phyloP scores from a whole-genome alignment of 2,113 vertebrate species.

The Ceyx margarethae region DNA sequence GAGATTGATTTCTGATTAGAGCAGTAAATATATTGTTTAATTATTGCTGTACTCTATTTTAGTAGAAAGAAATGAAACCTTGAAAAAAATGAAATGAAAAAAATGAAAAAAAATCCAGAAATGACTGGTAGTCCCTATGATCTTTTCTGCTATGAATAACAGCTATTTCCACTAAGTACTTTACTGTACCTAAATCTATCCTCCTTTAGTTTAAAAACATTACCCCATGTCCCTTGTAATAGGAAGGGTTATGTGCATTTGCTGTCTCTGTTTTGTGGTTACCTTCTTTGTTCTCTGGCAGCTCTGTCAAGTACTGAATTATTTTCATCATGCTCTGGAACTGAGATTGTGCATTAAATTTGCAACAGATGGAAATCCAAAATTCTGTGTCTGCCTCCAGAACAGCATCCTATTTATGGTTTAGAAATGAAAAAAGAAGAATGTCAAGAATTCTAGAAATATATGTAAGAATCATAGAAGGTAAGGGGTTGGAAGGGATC shows the following conservation, averaged over 20 bases:
- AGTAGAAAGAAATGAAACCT: neutral
- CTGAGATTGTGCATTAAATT: slow-evolving; percentile 83
- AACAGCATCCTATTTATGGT: slow-evolving; percentile 79
- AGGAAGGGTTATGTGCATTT: neutral
- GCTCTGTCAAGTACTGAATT: slow-evolving; percentile 83
- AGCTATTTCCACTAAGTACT: neutral
- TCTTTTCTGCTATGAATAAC: neutral
- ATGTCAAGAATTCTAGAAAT: neutral
- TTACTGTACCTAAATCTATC: neutral
- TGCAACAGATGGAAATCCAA: slow-evolving; percentile 88
- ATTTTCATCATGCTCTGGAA: slow-evolving; percentile 82
- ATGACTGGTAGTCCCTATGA: neutral
- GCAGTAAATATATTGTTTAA: neutral
- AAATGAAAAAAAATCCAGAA: neutral
- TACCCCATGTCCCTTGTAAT: neutral
- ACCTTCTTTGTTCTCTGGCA: slow-evolving; percentile 92
- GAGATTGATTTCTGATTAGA: neutral
- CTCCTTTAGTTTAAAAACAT: neutral
- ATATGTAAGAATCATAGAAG: neutral
- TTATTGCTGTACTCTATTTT: neutral
- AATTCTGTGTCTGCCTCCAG: slow-evolving; percentile 90
- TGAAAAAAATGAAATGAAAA: neutral
- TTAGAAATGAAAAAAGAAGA: neutral
- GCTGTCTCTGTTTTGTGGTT: neutral
- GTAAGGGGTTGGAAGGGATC: too few relatives aligned